These are phyloP conservation scores for Siphamia tubifer DNA, from an alignment of 2,113 vertebrate genomes.

Conservation along the genomic window DNA sequence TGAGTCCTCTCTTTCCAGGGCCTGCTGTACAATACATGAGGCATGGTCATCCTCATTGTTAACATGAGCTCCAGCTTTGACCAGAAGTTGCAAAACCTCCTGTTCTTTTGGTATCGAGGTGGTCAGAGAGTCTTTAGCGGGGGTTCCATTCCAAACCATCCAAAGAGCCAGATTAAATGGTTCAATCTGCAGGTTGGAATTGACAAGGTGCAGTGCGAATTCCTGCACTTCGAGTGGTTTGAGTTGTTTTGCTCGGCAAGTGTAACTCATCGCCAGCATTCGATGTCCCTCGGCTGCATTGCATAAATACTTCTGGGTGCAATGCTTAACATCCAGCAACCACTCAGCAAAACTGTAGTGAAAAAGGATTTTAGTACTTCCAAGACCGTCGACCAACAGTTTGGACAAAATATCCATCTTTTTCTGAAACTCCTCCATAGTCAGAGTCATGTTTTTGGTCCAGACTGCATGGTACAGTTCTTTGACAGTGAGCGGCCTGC, in stretches of 20 bases:
- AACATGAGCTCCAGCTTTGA: slow-evolving; percentile 95
- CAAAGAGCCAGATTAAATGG: slow-evolving; percentile 92
- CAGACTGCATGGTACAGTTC: slow-evolving; percentile 95
- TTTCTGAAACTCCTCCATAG: slow-evolving; percentile 94
- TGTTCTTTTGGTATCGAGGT: slow-evolving; percentile 93
- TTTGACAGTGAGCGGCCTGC: slow-evolving; percentile 88
- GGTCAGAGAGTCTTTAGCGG: slow-evolving; percentile 92
- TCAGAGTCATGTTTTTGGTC: slow-evolving; percentile 94
- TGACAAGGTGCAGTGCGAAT: slow-evolving; percentile 93
- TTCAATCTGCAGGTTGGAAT: slow-evolving; percentile 92
- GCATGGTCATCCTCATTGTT: slow-evolving; percentile 92
- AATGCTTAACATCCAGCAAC: slow-evolving; percentile 97
- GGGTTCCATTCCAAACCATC: slow-evolving; percentile 98
- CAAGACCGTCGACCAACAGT: slow-evolving; percentile 89
- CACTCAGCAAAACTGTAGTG: slow-evolving; percentile 99
- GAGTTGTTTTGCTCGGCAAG: slow-evolving; percentile 92
- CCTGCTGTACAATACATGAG: slow-evolving; percentile 92
- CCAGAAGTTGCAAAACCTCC: slow-evolving; percentile 93
- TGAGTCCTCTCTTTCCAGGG: slow-evolving; percentile 94
- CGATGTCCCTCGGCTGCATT: slow-evolving; percentile 95
- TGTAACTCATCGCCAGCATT: slow-evolving; percentile 98
- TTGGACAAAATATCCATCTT: slow-evolving; percentile 97
- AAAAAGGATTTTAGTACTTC: slow-evolving; percentile 94
- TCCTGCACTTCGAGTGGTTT: slow-evolving; percentile 92
- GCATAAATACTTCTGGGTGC: slow-evolving; percentile 97